Percentiles rank a stretch among this genome's conserved stretches.
Conservation (phyloP, 2,888 invertebrate genomes). For the Helicoverpa assulta region DNA sequence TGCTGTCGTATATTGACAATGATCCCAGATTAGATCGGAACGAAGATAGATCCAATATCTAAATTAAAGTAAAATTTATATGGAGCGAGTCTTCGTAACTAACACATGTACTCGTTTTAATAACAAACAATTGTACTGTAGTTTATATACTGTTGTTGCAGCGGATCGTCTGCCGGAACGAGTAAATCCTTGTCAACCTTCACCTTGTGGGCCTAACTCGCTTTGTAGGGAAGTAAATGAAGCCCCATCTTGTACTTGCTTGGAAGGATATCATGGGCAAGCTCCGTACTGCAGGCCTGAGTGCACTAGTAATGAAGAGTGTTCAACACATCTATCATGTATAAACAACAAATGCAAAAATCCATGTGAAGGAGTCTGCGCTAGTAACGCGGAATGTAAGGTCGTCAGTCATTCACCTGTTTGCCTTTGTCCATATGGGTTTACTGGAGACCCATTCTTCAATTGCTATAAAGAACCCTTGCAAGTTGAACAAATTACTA, state of each 20-base stretch:
- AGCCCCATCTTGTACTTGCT: constrained; percentile 94
- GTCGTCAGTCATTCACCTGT: constrained; percentile 94
- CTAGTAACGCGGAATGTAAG: constrained; percentile 93
- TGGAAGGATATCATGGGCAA: constrained; percentile 92
- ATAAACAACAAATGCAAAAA: constrained; percentile 94
- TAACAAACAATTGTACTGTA: neutral
- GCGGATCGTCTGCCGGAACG: constrained; percentile 87
- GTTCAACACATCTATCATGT: constrained; percentile 92
- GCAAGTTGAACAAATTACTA: constrained; percentile 78
- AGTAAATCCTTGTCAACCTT: constrained; percentile 93
- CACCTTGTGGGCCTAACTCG: constrained; percentile 95
- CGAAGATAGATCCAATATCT: too few relatives aligned
- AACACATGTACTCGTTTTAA: too few relatives aligned
- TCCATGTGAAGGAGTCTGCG: constrained; percentile 94
- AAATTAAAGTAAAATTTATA: too few relatives aligned
- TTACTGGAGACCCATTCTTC: constrained; percentile 94
- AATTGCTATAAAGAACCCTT: constrained; percentile 88
- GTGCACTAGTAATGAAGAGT: constrained; percentile 94
- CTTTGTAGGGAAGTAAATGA: constrained; percentile 93
- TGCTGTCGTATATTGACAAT: too few relatives aligned
- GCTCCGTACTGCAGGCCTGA: constrained; percentile 95
- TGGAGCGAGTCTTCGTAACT: too few relatives aligned
- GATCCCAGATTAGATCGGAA: too few relatives aligned
- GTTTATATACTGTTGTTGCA: constrained; percentile 67
- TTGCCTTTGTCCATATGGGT: constrained; percentile 92